phyloP scores from a whole-genome alignment of 2,113 vertebrate species.

The cattle (Bos taurus) region ARS-UCD2.0 NC_037350.1:27446501-27447000 shows the following conservation, averaged over 20 bases:
- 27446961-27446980: background rate
- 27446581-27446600: background rate
- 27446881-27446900: background rate
- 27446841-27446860: background rate
- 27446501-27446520: background rate
- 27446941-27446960: background rate
- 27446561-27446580: background rate
- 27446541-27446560: background rate
- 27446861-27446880: background rate
- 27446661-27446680: background rate
- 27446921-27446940: background rate
- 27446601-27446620: background rate
- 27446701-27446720: background rate
- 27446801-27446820: background rate
- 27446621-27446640: background rate
- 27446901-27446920: background rate
- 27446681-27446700: background rate
- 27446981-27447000: too few relatives aligned
- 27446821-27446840: background rate
- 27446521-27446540: background rate
- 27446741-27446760: background rate
- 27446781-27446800: background rate
- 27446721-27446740: background rate
- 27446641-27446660: background rate
- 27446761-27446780: background rate